phyloP scores from a whole-genome alignment of 1,140 invertebrate species.

The silkworm (Bombyx mori) region ASM3026992v2 NC_085115.1:8835501-8836000 shows the following conservation, averaged over 20 bases:
- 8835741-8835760: conserved; percentile 11
- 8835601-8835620: no score
- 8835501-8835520: no score
- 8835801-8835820: conserved; percentile 24
- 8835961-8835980: no score
- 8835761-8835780: conserved; percentile 17
- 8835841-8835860: conserved; percentile 7
- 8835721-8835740: conserved; percentile 5
- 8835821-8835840: conserved; percentile 20
- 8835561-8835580: no score
- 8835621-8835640: no score
- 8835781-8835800: conserved; percentile 10
- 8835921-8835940: no score
- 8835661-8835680: neutral
- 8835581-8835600: no score
- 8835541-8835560: no score
- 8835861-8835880: no score
- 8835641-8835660: neutral
- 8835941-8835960: no score
- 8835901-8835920: neutral
- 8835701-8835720: neutral
- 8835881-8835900: neutral
- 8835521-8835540: no score
- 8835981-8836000: no score
- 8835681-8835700: neutral